Evolutionary conservation across 2,113 vertebrate species (phyloP), one percentile per base, ranked within the genome.

Genomic region (Anhinga rufa): DNA sequence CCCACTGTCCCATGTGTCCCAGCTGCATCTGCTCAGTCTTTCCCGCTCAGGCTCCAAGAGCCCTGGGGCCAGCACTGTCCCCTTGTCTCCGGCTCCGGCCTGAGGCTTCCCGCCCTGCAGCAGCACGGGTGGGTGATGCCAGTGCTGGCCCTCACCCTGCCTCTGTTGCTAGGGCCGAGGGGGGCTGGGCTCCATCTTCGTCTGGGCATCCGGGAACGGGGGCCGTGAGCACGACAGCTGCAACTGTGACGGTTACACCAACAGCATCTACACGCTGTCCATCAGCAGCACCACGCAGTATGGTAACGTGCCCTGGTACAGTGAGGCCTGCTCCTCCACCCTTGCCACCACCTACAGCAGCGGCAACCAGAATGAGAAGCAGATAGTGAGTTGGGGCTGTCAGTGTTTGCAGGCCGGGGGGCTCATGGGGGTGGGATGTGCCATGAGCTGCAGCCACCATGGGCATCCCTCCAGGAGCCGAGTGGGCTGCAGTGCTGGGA

Each of bases 161-260:
- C 61, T 93, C 75, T 96, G 40, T 90, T 71, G 34, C 4, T 92
- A 99, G 99, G 99, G 99, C 78, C 99, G 99, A 7, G 97, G 98
- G 3, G 98, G 99, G 9, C 98, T 99, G 69, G 99, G 99, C 97
- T 99, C 99, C 95, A 99, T 99, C 97, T 99, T 99, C 15, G 99
- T 99, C 94, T 99, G 99, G 99, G 99, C 99, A 2, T 99, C 99
- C 0, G 99, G 99, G 36, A 99, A 99, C 1, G 99, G 99, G 44
- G 99, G 99, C 82, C 98, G 99, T 0, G 99, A 99, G 85, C 98
- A 99, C 14, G 99, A 99, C 99, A 99, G 98, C 98, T 99, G 99
- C 95, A 99, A 99, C 98, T 99, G 99, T 19, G 99, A 99, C 2
- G 99, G 99, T 97, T 99, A 99, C 98, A 99, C 99, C 98, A 99